These are phyloP conservation scores for Euclidia mi DNA, from an alignment of 2,888 invertebrate species.

Conservation along the genomic window DNA sequence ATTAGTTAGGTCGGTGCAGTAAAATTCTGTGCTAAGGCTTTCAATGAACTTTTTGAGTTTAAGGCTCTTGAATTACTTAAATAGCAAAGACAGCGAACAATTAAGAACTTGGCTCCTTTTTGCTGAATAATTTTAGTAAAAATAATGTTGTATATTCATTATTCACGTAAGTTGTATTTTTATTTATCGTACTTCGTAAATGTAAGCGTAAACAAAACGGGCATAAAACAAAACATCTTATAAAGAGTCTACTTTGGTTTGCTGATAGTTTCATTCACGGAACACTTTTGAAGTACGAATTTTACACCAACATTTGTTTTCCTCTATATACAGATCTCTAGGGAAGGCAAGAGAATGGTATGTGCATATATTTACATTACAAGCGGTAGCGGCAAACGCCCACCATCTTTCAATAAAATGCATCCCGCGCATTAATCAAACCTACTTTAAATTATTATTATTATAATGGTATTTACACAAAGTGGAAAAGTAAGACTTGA, in stretches of 20 bases:
- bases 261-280: background rate
- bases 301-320: conserved; percentile 6
- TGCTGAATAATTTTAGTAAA: background rate
- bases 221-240: background rate
- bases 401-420: conserved; percentile 47
- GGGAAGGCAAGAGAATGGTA: conserved; percentile 12
- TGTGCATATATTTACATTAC: conserved; percentile 24
- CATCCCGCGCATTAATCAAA: conserved; percentile 46
- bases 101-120: conserved; percentile 4
- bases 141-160: background rate
- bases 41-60: conserved; percentile 5
- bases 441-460: conserved; percentile 51
- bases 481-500: conserved; percentile 58
- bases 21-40: background rate
- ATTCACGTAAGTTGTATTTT: too few species aligned
- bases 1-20: conserved; percentile 1
- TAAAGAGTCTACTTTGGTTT: background rate
- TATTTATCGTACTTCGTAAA: too few species aligned
- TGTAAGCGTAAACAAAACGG: too few species aligned
- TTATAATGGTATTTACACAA: conserved; percentile 50
- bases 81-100: background rate
- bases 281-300: conserved; percentile 12
- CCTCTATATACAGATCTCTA: conserved; percentile 2
- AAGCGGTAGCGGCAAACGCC: conserved; percentile 10
- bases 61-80: background rate